Evolutionary conservation across 92 coral and sea anemone genomes (phyloP).

Genomic region (Parazoanthus swiftii): DNA sequence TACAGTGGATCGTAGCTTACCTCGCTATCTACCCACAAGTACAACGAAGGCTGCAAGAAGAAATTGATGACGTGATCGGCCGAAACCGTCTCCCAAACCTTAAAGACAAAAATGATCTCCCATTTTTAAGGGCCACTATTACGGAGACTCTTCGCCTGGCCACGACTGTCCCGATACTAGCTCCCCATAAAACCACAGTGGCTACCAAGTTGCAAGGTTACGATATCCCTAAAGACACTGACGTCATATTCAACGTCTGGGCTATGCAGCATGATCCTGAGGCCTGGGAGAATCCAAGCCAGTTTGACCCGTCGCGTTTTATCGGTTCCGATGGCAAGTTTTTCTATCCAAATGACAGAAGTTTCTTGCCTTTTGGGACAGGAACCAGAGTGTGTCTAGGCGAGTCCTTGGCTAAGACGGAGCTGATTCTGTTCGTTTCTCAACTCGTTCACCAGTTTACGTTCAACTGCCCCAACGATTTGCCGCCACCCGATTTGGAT

Average conservation of each 20-base stretch:
- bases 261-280: constrained; percentile 70
- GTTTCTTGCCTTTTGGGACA: constrained; percentile 68
- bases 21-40: constrained; percentile 52
- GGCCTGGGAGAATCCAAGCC: constrained; percentile 57
- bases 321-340: constrained; percentile 59
- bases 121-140: constrained; percentile 54
- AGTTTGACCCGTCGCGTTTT: constrained; percentile 70
- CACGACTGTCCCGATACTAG: constrained; percentile 41
- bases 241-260: constrained; percentile 66
- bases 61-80: constrained; percentile 54
- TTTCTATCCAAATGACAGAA: constrained; percentile 47
- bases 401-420: constrained; percentile 65
- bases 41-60: constrained; percentile 57
- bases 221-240: constrained; percentile 71
- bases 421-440: constrained; percentile 59
- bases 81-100: constrained; percentile 49
- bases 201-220: constrained; percentile 53
- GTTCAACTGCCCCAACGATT: constrained; percentile 47
- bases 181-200: constrained; percentile 50
- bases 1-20: constrained; percentile 59
- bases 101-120: constrained; percentile 52
- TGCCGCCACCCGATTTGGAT: constrained; percentile 56
- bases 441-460: constrained; percentile 60
- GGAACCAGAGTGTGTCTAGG: constrained; percentile 76
- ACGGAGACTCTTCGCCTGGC: constrained; percentile 62